phyloP scores from a whole-genome alignment of 2,797 vertebrate species.

The Enteromius thamalakanensis region DNA sequence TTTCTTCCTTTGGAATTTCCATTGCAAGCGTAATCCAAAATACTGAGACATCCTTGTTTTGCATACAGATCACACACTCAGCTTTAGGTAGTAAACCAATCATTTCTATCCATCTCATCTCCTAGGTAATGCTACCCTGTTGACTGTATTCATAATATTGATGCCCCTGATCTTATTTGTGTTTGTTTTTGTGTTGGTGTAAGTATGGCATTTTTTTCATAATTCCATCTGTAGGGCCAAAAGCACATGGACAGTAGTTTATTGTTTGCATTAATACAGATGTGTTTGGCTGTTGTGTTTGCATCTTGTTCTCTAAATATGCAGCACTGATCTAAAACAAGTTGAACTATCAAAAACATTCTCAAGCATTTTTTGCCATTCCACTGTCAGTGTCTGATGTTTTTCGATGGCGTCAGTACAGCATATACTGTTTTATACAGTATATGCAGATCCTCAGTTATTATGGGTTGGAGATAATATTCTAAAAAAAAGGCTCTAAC shows the following conservation, averaged over 20 bases:
- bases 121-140: neutral
- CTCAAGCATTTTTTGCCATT: neutral
- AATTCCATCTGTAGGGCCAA: constrained; percentile 1
- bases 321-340: neutral
- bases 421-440: neutral
- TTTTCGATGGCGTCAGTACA: neutral
- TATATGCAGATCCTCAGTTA: neutral
- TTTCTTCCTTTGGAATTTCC: neutral
- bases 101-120: neutral
- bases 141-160: neutral
- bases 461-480: neutral
- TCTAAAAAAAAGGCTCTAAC: neutral
- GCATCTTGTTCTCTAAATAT: neutral
- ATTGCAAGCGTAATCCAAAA: neutral
- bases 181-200: neutral
- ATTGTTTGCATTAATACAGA: neutral
- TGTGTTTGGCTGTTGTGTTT: neutral
- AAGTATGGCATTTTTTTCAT: neutral
- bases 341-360: neutral
- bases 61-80: neutral
- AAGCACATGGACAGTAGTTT: neutral
- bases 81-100: neutral
- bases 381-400: neutral
- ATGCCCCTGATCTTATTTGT: neutral
- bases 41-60: neutral